Evolutionary conservation across 2,113 vertebrate genomes (phyloP), one percentile per base, ranked within the genome.

Genomic region (Hiodon alosoides): DNA sequence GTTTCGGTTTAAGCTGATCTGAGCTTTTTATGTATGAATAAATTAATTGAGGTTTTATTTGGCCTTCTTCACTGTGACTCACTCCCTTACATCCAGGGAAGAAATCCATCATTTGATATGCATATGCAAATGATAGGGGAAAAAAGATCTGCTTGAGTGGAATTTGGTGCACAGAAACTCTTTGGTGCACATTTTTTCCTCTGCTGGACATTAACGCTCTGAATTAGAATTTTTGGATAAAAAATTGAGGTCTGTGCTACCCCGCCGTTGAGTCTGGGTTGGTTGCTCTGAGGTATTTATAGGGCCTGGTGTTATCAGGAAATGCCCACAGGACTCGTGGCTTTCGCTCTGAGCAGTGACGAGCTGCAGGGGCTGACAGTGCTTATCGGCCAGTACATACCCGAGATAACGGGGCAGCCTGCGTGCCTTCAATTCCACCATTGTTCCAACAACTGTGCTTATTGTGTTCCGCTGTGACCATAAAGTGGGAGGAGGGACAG

Each of bases 211-310:
- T 3, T 5, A 65, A 46, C 10, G 5, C 7, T 2, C 47, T 46
- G 62, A 65, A 7, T 10, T 31, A 46, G 31, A 31, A 31, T 31
- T 31, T 31, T 31, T 2, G 31, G 31, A 31, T 31, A 31, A 31
- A 31, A 31, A 31, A 31, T 31, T 31, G 31, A 31, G 31, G 31
- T 31, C 31, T 31, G 31, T 31, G 31, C 31, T 31, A 31, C 31
- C 31, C 31, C 2, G 31, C 31, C 31, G 2, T 31, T 31, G 31
- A 31, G 31, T 31, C 31, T 31, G 31, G 31, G 31, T 31, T 9
- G 62, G 62, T 65, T 65, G 3, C 3, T 11, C 14, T 4, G 31
- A 11, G 11, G n/a, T 74, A 67, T 74, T 57, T 67, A 67, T 74
- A 74, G 64, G 11, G 4, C 4, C 7, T 31, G 60, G 48, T 3